A percentile compares a stretch with the other conserved stretches of the same genome.
phyloP scores from a whole-genome alignment of 2,797 vertebrate genomes.

The Erithacus rubecula region DNA sequence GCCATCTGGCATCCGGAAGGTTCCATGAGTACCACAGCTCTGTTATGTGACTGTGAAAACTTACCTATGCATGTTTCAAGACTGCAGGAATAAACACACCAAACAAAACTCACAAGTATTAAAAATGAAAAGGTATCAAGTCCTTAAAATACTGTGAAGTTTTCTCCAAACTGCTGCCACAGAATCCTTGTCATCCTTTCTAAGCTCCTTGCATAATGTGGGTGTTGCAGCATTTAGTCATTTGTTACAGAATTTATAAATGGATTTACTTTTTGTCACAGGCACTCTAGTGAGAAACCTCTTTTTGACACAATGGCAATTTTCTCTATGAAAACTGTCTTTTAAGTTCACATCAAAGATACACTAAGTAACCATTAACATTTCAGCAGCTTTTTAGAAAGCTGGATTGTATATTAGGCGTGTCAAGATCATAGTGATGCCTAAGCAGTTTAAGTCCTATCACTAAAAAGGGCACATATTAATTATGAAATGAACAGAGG shows the following conservation, averaged over 20 bases:
- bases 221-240: not conserved
- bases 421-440: not conserved
- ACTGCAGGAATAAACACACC: not conserved
- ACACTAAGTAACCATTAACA: not conserved
- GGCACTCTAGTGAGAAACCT: not conserved
- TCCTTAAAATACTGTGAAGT: not conserved
- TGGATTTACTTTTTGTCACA: constrained; percentile 6
- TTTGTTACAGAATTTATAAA: constrained; percentile 7
- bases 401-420: not conserved
- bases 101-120: not conserved
- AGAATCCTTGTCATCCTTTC: not conserved
- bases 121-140: not conserved
- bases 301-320: not conserved
- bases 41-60: not conserved
- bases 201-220: not conserved
- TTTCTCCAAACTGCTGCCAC: not conserved
- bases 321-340: not conserved
- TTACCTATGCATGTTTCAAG: not conserved
- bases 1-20: not conserved
- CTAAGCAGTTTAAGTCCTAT: not conserved
- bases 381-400: constrained; percentile 9
- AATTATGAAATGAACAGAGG: not conserved
- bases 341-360: constrained; percentile 8
- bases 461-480: not conserved
- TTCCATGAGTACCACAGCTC: not conserved